Base-by-base conservation (phyloP, 2,888 invertebrate species). In the Willowsia nigromaculata region DNA sequence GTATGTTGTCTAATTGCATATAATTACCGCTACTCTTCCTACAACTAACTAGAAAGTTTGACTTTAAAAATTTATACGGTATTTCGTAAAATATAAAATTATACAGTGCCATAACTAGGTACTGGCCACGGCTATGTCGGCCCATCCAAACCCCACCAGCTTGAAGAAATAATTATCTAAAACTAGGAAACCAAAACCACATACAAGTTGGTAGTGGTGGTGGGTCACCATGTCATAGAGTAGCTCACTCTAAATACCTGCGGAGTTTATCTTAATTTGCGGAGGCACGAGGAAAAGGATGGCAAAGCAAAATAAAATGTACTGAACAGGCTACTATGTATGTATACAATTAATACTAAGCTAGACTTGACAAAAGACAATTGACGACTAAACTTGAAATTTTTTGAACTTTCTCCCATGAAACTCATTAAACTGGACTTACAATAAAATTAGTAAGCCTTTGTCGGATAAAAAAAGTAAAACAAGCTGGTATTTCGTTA, bases 371-470 rank as follows among this genome's bases (percentile, higher is more conserved):
- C n/a, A n/a, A 50, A 25, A 25, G 59, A 15, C 59, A 59, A 59
- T 7, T 22, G 59, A 27, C 9, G 25, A 59, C 27, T 59, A 27
- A 27, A 27, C 25, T 59, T 27, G 7, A n/a, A 59, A 59, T 9
- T 27, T 53, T 59, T n/a, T n/a, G n/a, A n/a, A n/a, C n/a, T 59
- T 27, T 59, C 53, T 76, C 53, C 30, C 76, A 30, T 76, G 76
- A 30, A 76, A 53, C 50, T 76, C 76, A 76, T 76, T 76, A 76
- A 76, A 76, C 76, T 76, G 76, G 53, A 53, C 76, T 76, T 53
- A 76, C 76, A 50, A 30, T 76, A 76, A 76, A 76, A 76, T 76
- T 76, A 76, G 76, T 76, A 40, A 71, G 15, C 71, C 43, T 43
- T 71, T 43, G 43, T 40, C 71, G 13, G 22, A 40, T 71, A 71